Base-by-base conservation (phyloP, 1,140 invertebrate species). In the Oscheius sp. region DNA sequence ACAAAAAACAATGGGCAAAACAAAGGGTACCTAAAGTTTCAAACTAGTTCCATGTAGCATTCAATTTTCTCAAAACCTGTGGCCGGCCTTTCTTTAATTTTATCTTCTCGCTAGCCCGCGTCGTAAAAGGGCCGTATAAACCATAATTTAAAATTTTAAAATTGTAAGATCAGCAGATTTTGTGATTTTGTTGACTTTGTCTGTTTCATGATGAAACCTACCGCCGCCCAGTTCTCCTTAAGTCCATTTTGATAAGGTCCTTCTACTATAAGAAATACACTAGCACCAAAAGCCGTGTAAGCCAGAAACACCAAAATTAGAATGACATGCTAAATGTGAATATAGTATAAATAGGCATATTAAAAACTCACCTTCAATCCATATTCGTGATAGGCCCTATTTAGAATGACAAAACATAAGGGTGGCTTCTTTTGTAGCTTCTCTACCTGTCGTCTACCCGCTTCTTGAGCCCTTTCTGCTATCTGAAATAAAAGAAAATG, bases 211-310 rank as follows among this genome's bases (percentile, higher is more conserved):
- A 55, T n/a, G 66, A n/a, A 31, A 29, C 36, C 3, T 71, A n/a
- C 68, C 61, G 45, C 3, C 23, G 31, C 13, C 74, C 74, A 75
- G 1, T 45, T 34, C 13, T 64, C 65, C 15, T 72, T 36, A 29
- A 75, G 35, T n/a, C 63, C 49, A 20, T 31, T 62, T 46, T 75
- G 74, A 35, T 62, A 67, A 4, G 74, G 74, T 29, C 49, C 69
- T 46, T 75, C 74, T n/a, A 75, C 70, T 0, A 75, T 29, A 26
- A 74, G 68, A 42, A 75, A 75, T 0, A 75, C 42, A n/a, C 73
- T 31, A 18, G 71, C 74, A 29, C 74, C 74, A 23, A 63, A 71
- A 20, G 62, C 62, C 10, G 52, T 66, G 45, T 75, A 75, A 4
- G 73, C 4, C 26, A 75, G 74, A 28, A 75, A 68, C 2, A 75